These are phyloP conservation scores for Phalloptychus januarius DNA, from an alignment of 2,797 vertebrate species.

Conservation along the genomic window DNA sequence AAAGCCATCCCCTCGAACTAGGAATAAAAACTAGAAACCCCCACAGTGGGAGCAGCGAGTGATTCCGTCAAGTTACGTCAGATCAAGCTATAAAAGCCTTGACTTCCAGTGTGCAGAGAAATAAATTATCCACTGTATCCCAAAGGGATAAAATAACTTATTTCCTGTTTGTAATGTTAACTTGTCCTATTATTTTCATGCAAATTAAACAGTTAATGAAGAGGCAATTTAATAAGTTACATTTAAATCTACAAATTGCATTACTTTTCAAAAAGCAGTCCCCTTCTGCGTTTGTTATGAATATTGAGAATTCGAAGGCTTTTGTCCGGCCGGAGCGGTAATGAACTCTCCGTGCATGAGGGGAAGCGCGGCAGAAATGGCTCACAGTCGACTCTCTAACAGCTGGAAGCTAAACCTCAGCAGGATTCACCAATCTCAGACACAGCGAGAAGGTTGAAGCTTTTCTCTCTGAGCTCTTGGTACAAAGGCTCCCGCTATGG, in stretches of 20 bases:
- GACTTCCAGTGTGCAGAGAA: not conserved
- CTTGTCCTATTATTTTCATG: not conserved
- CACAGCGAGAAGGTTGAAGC: conserved; percentile 1
- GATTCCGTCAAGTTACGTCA: not conserved
- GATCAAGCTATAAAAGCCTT: not conserved
- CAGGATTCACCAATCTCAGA: not conserved
- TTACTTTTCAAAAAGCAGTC: not conserved
- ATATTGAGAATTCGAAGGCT: conserved; percentile 3
- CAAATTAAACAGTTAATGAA: not conserved
- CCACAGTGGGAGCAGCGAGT: not conserved
- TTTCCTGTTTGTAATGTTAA: not conserved
- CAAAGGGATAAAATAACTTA: not conserved
- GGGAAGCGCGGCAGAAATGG: conserved; percentile 2
- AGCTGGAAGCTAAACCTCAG: conserved; percentile 25
- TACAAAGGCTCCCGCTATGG: conserved; percentile 9
- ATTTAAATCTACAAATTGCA: not conserved
- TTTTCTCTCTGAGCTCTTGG: conserved; percentile 11
- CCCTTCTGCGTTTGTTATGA: not conserved
- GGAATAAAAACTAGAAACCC: not conserved
- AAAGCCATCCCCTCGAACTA: not conserved
- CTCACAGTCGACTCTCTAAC: conserved; percentile 6
- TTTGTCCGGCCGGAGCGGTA: conserved; percentile 7
- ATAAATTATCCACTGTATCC: not conserved
- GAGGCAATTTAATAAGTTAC: not conserved
- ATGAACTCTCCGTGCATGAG: conserved; percentile 11